Evolutionary conservation across 2,797 vertebrate species (phyloP), one percentile per base, ranked within the genome.

Genomic region (Manis pentadactyla): DNA sequence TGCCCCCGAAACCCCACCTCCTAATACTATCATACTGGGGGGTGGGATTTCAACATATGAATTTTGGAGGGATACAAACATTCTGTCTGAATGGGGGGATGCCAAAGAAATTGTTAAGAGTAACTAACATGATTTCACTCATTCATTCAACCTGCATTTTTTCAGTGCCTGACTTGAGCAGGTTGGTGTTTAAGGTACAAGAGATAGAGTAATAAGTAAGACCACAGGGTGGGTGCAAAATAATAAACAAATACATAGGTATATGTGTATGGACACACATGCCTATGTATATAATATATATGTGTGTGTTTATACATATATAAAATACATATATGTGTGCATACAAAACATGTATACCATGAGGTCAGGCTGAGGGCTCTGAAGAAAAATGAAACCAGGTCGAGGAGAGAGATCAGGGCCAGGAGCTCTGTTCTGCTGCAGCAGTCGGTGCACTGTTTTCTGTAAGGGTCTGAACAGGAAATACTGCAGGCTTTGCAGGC

Each of bases 201-300:
- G 46, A 17, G 9, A 19, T 25, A 29, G 49, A 55, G 23, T 7
- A 11, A 59, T 10, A 12, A n/a, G 14, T 29, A 11, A 25, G 69
- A 49, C 5, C 18, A 27, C 2, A 42, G 23, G 21, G 42, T 5
- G 39, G 21, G 27, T 31, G 13, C 34, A 5, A 64, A 51, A 14
- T 8, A 18, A 51, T 19, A 57, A 53, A 39, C 0, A 1, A 25
- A 29, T 3, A 39, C 39, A 21, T 3, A 7, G 7, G 10, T 2
- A 0, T 2, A 3, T 0, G 15, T 1, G 4, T 21, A 46, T 19
- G 7, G 2, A 13, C 2, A 19, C 14, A 21, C 1, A 1, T 2
- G 14, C 13, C 5, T 63, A 15, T 29, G 8, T 29, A 5, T 7
- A 17, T 49, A 17, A 7, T 1, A 0, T 29, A 7, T 37, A 1